A percentile compares a stretch with the other conserved stretches of the same genome.
Conservation (phyloP, 1,140 invertebrate genomes). For the Sinella curviseta region DNA sequence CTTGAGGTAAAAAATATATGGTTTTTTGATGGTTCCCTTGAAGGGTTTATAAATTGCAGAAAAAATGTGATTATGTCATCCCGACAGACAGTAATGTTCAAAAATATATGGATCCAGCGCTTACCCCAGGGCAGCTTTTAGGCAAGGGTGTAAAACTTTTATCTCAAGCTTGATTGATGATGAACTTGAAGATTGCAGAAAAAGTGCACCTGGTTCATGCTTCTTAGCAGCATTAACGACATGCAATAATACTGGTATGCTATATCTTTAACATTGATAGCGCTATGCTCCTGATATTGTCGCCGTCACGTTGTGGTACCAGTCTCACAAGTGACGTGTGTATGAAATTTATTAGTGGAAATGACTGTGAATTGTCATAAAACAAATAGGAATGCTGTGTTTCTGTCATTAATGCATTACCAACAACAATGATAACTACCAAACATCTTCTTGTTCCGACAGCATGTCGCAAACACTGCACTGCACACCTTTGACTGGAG, state of each 20-base stretch:
- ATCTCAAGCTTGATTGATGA: not conserved
- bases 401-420: not conserved
- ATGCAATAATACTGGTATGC: too few relatives aligned
- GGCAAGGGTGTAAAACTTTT: slow-evolving; percentile 8
- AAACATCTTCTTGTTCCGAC: not conserved
- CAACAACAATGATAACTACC: not conserved
- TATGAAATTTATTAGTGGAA: not conserved
- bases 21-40: not conserved
- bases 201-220: slow-evolving; percentile 11
- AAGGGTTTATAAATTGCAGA: not conserved
- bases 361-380: slow-evolving; percentile 1
- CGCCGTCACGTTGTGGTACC: not conserved
- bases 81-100: not conserved
- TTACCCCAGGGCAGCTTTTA: not conserved
- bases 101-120: not conserved
- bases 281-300: too few relatives aligned
- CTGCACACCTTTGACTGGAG: too few relatives aligned
- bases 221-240: too few relatives aligned
- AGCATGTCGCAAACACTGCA: not conserved
- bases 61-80: slow-evolving; percentile 16
- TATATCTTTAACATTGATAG: too few relatives aligned
- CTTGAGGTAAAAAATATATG: not conserved
- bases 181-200: slow-evolving; percentile 12
- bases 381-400: slow-evolving; percentile 11
- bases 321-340: not conserved